Base-by-base conservation (phyloP, 1,140 invertebrate species). In the Mercenaria mercenaria region DNA sequence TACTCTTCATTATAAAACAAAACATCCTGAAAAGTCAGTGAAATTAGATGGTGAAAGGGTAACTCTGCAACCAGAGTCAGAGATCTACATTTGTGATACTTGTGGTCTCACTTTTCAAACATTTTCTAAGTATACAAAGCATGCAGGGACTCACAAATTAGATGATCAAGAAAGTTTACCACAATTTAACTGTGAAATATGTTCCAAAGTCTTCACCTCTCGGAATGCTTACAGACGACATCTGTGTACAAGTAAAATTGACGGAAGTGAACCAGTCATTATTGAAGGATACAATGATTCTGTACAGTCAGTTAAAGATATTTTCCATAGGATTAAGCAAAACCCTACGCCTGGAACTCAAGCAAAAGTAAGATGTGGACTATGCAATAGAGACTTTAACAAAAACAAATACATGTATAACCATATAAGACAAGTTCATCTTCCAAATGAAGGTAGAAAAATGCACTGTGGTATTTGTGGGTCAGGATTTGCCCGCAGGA, bases 381-480 rank as follows among this genome's bases (percentile, higher is more conserved):
- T 79, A 18, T 79, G 76, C 34, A 37, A 56, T 29, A 79, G 34
- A 56, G 4, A 52, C 0, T 79, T 79, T 37, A 52, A 37, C 1
- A 79, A 79, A 52, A 79, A 32, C 20, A 79, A 34, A 37, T 52
- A 50, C 34, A 1, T 79, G 29, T 50, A 13, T 34, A 32, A 56
- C 15, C 76, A 79, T 56, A 52, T 79, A 50, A 52, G 43, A 23
- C 20, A 23, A 0, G 32, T 79, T 15, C 76, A 79, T 37, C 47
- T 79, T 23, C 43, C 32, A 20, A 39, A 52, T 79, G 47, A 79
- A 52, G 76, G 47, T 10, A 79, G 67, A 43, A 82, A 43, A 67
- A 13, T 85, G 1, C 47, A 37, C 20, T 85, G 83, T 37, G n/a
- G 1, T 8, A 37, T 52, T 4, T 85, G 83, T 56, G 18, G 67